Percentiles rank a stretch among this genome's conserved stretches.
Evolutionary conservation across 2,888 invertebrate species (phyloP).

Genomic region (Nomada flava): DNA sequence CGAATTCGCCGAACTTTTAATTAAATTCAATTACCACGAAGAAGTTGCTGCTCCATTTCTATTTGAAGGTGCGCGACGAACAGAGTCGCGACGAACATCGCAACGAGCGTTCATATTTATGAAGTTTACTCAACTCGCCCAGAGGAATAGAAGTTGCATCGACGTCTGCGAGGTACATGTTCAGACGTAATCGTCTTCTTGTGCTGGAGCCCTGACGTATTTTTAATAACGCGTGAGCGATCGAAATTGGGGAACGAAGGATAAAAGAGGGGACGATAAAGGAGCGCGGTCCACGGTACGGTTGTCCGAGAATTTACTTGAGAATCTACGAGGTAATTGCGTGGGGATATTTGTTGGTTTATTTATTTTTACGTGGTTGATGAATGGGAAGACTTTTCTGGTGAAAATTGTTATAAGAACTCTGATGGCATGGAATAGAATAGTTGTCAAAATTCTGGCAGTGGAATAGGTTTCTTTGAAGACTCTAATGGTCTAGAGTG

Average conservation of each 20-base stretch:
- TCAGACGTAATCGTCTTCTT: background rate
- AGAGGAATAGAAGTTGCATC: background rate
- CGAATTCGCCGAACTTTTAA: constrained; percentile 33
- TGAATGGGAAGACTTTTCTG: too few species aligned
- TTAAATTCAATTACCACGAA: constrained; percentile 37
- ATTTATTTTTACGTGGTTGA: too few species aligned
- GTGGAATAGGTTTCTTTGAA: too few species aligned
- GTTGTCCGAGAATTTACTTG: constrained; percentile 1
- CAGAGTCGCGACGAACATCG: background rate
- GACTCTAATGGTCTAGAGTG: too few species aligned
- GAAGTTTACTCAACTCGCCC: constrained; percentile 20
- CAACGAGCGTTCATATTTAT: constrained; percentile 45
- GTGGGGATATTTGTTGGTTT: too few species aligned
- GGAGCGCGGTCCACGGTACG: too few species aligned
- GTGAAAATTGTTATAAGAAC: too few species aligned
- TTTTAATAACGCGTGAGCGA: constrained; percentile 19
- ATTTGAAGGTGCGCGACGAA: background rate
- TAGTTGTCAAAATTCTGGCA: too few species aligned
- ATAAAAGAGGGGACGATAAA: too few species aligned
- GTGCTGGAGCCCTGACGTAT: background rate
- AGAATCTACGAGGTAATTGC: background rate
- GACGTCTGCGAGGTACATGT: background rate
- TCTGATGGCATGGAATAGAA: too few species aligned
- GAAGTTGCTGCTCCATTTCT: constrained; percentile 32
- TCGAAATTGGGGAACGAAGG: constrained; percentile 9